A percentile compares a stretch with the other conserved stretches of the same genome.
phyloP scores from a whole-genome alignment of 2,113 vertebrate genomes.

The Uria aalge region DNA sequence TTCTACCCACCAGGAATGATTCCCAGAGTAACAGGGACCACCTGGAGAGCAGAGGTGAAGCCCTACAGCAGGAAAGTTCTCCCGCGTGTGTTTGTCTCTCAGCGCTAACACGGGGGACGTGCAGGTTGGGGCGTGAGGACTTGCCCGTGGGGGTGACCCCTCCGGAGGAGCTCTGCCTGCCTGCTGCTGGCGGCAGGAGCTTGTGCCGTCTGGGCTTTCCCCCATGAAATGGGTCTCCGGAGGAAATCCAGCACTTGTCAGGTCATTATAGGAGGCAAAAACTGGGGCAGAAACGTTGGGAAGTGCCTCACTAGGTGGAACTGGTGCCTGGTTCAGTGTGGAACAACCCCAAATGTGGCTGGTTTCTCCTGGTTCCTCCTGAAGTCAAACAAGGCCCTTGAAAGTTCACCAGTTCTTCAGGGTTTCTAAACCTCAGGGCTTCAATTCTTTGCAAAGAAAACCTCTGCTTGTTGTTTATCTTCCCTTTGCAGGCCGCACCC shows the following conservation, averaged over 20 bases:
- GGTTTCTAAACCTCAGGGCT: neutral
- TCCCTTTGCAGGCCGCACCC: neutral
- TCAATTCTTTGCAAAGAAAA: neutral
- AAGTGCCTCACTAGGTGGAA: neutral
- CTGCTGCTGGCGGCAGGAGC: neutral
- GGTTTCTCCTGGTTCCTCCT: neutral
- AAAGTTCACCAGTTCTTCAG: neutral
- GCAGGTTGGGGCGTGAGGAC: neutral
- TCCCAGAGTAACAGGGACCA: too few relatives aligned
- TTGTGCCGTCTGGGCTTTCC: neutral
- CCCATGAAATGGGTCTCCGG: neutral
- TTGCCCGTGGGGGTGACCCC: neutral
- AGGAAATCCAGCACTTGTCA: neutral
- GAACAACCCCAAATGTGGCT: neutral
- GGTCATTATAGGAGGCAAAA: neutral
- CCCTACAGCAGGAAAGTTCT: neutral
- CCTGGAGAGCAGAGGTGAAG: neutral
- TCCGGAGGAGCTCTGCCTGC: neutral
- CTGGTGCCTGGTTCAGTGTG: neutral
- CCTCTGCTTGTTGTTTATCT: neutral
- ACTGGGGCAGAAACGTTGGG: neutral
- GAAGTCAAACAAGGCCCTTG: neutral
- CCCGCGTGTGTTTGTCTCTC: neutral
- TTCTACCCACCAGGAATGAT: neutral
- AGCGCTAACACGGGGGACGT: neutral